phyloP scores from a whole-genome alignment of 2,888 invertebrate species.

The Parapristionchus giblindavisi region DNA sequence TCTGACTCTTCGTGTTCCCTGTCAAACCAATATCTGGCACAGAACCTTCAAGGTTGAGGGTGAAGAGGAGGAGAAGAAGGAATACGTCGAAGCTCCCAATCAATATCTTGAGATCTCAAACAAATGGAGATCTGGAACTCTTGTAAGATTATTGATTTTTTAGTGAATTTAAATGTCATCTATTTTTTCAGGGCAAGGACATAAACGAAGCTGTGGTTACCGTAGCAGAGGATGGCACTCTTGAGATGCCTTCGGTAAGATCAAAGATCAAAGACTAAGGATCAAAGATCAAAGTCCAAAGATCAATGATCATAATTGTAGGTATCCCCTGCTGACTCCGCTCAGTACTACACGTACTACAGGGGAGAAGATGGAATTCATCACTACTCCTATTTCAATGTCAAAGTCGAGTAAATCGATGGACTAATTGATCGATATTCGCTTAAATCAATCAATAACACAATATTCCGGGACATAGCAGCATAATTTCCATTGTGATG shows the following conservation, averaged over 20 bases:
- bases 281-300: neutral
- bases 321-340: slow-evolving; percentile 20
- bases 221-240: slow-evolving; percentile 10
- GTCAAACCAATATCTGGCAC: slow-evolving; percentile 33
- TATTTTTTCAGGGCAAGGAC: slow-evolving; percentile 22
- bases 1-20: slow-evolving; percentile 8
- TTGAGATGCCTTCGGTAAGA: slow-evolving; percentile 18
- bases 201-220: neutral
- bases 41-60: slow-evolving; percentile 2
- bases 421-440: no score
- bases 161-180: neutral
- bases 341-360: slow-evolving; percentile 37
- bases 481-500: no score
- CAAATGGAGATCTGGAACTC: slow-evolving; percentile 12
- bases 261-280: neutral
- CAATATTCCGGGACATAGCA: no score
- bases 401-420: no score
- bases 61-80: neutral
- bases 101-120: slow-evolving; percentile 27
- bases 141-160: slow-evolving; percentile 11
- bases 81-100: slow-evolving; percentile 24
- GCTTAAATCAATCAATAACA: no score
- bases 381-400: slow-evolving; percentile 30
- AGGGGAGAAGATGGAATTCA: slow-evolving; percentile 10
- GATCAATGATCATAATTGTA: slow-evolving; percentile 3